Evolutionary conservation across 1,140 invertebrate genomes (phyloP).

Genomic region (Rhyzopertha dominica): DNA sequence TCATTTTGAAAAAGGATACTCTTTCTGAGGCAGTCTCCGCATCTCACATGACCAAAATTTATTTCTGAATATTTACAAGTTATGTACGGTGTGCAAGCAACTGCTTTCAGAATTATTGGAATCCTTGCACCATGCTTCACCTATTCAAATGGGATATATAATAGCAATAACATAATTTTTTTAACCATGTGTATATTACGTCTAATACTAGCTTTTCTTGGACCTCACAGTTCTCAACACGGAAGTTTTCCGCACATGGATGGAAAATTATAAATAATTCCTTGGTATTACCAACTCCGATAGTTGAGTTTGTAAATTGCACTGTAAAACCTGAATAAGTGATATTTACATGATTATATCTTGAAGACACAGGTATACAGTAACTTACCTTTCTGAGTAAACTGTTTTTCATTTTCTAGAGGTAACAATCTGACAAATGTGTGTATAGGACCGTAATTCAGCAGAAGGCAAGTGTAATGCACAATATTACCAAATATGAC

Average conservation of each 20-base stretch:
- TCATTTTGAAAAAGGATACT: slow-evolving; percentile 43
- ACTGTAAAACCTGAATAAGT: slow-evolving; percentile 34
- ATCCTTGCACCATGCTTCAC: slow-evolving; percentile 21
- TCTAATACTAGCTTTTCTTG: too few species aligned
- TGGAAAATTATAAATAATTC: slow-evolving; percentile 36
- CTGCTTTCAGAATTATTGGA: slow-evolving; percentile 16
- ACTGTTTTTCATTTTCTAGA: too few species aligned
- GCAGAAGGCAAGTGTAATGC: slow-evolving; percentile 30
- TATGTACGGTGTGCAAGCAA: slow-evolving; percentile 21
- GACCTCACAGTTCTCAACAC: too few species aligned
- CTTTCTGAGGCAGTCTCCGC: slow-evolving; percentile 43
- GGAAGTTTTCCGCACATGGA: too few species aligned
- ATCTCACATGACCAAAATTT: slow-evolving; percentile 43
- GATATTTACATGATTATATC: too few species aligned
- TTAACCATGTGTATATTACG: too few species aligned
- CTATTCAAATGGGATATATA: slow-evolving; percentile 33
- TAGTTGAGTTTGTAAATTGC: slow-evolving; percentile 27
- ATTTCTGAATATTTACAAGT: slow-evolving; percentile 29
- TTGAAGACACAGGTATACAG: too few species aligned
- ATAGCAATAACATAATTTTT: too few species aligned
- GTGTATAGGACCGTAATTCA: slow-evolving; percentile 44
- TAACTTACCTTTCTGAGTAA: too few species aligned
- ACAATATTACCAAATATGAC: slow-evolving; percentile 38
- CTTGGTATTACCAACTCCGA: slow-evolving; percentile 32
- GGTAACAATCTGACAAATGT: slow-evolving; percentile 34